Base-by-base conservation (phyloP, 2,888 invertebrate genomes). In the Caenorhabditis imperialis region DNA sequence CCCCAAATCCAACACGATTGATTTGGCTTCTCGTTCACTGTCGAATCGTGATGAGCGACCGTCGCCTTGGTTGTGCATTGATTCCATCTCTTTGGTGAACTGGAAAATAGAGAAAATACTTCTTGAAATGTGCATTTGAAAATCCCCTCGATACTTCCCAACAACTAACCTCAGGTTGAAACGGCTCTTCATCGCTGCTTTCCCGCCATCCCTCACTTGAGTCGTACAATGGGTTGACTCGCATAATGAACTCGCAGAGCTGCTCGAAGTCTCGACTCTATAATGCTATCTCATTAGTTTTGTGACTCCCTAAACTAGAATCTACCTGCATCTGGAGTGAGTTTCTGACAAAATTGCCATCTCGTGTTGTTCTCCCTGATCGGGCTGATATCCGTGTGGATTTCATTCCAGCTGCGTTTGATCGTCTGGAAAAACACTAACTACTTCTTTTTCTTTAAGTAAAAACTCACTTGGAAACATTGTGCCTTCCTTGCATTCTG, bases 131-230 rank as follows among this genome's bases (percentile, higher is more conserved):
- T n/a, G n/a, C n/a, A n/a, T n/a, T 10, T 45, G 4, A 4, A 5
- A 10, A 45, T 45, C 16, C 5, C 20, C 6, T 7, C 3, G 16
- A 7, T 18, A 7, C 12, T n/a, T 38, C 10, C 23, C 6, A n/a
- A 40, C n/a, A 20, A 3, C 38, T 12, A 18, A 72, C 80, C 73
- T 69, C 70, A 27, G 73, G 78, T 30, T 73, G 74, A 57, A 78
- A 82, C 18, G 51, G 63, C 22, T 84, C 86, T 7, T 83, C 80
- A 40, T 85, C 85, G 33, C 80, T 81, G 23, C 83, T 83, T 65
- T 86, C 86, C 47, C 83, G 54, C 86, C 86, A 86, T 14, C 86
- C 86, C 48, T 86, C 86, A 61, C 81, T 81, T 7, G 84, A 84
- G 60, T 86, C 85, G 53, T 85, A 85, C 40, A 85, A 58, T 5